These are phyloP conservation scores for Pandemis cinnamomeana DNA, from an alignment of 2,888 invertebrate genomes.

Conservation along the genomic window DNA sequence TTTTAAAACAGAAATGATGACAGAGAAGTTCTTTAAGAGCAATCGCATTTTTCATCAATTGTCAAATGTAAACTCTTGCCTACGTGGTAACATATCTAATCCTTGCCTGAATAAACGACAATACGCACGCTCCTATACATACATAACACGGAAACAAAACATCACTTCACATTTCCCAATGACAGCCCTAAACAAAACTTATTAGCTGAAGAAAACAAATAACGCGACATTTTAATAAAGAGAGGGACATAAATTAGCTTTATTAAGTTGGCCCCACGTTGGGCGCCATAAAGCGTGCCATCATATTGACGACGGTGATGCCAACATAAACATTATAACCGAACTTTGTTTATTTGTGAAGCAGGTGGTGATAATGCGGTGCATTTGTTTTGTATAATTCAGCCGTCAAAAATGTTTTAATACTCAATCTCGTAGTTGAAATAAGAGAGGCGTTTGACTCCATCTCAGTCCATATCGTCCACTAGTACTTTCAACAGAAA, in stretches of 20 bases:
- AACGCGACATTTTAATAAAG: constrained; percentile 48
- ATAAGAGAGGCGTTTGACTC: not conserved
- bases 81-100: too few relatives aligned
- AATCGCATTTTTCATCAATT: too few relatives aligned
- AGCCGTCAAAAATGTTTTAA: constrained; percentile 1
- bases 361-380: constrained; percentile 33
- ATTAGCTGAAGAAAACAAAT: constrained; percentile 32
- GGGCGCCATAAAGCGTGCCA: constrained; percentile 60
- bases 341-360: constrained; percentile 59
- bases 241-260: constrained; percentile 58
- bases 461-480: not conserved
- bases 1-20: too few relatives aligned
- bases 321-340: constrained; percentile 59
- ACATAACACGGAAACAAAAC: not conserved
- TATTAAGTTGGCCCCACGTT: constrained; percentile 56
- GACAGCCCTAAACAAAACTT: constrained; percentile 40
- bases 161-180: constrained; percentile 18
- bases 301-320: constrained; percentile 66
- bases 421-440: not conserved
- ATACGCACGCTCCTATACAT: not conserved
- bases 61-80: too few relatives aligned
- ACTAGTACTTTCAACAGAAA: not conserved
- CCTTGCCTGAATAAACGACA: not conserved
- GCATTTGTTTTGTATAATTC: constrained; percentile 27
- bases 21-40: too few relatives aligned